phyloP scores from a whole-genome alignment of 2,888 invertebrate species.

The Calameuta pallipes region DNA sequence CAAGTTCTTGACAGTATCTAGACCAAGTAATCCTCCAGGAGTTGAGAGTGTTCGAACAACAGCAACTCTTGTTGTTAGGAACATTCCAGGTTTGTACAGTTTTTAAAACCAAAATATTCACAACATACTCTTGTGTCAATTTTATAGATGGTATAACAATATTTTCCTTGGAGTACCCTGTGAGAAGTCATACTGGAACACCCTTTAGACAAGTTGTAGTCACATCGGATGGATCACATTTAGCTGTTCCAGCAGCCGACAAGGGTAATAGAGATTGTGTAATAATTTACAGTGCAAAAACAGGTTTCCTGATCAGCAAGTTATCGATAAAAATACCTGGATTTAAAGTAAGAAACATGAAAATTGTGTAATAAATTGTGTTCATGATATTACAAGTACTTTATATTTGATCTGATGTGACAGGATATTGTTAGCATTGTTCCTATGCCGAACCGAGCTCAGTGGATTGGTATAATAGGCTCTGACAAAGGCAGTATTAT shows the following conservation, averaged over 20 bases:
- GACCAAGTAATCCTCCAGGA: constrained; percentile 73
- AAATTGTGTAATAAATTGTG: neutral
- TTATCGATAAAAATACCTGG: constrained; percentile 68
- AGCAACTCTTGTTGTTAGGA: constrained; percentile 77
- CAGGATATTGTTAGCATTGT: constrained; percentile 81
- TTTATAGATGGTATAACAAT: constrained; percentile 78
- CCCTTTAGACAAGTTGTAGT: constrained; percentile 82
- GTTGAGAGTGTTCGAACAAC: constrained; percentile 75
- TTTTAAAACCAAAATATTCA: neutral
- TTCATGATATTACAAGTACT: neutral
- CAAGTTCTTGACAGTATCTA: constrained; percentile 81
- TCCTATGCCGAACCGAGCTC: constrained; percentile 85
- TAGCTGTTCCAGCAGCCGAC: constrained; percentile 85
- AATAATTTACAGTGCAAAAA: constrained; percentile 84
- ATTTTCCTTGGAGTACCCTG: constrained; percentile 86
- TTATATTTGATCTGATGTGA: constrained; percentile 44
- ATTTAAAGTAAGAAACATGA: constrained; percentile 67
- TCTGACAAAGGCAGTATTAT: constrained; percentile 91
- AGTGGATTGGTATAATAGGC: constrained; percentile 89
- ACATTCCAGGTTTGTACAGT: constrained; percentile 74
- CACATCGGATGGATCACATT: constrained; percentile 82
- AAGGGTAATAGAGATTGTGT: constrained; percentile 85
- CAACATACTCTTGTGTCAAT: neutral
- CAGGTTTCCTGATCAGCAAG: constrained; percentile 73
- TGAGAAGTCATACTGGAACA: constrained; percentile 77